Base-by-base conservation (phyloP, 2,797 vertebrate genomes). In the Amphiprion clarkii region DNA sequence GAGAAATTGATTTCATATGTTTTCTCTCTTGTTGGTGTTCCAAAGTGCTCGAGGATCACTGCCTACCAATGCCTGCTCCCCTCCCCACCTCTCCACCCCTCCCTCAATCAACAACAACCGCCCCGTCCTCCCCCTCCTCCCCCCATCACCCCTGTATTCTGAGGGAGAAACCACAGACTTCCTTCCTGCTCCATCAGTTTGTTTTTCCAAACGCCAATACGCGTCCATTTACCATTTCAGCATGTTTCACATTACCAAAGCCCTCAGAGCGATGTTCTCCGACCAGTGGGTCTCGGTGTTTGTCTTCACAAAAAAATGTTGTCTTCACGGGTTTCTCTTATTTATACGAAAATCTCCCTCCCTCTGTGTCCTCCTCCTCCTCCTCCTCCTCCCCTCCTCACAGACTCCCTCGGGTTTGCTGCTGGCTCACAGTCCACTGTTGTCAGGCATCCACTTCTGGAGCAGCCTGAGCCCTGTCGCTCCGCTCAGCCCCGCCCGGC, bases 391-490 rank as follows among this genome's bases (percentile, higher is more conserved):
- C 49, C 36, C 10, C 17, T 14, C 40, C 48, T 72, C 17, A 4
- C 93, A 99, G 97, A 98, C 97, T 82, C 96, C 96, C 56, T 97
- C 77, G 59, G 97, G 97, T 92, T 90, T 99, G 94, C 93, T 99
- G 90, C 94, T 99, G 94, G 96, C 97, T 67, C 97, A 97, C 61
- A 99, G 97, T 89, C 97, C 97, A 0, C 94, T 99, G 87, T 91
- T 99, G 69, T 97, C 97, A 62, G 97, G 96, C 86, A 97, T 99
- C 88, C 97, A 99, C 77, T 98, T 99, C 92, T 99, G 97, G 97
- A 98, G 97, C 95, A 99, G 96, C 87, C 92, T 99, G 73, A 99
- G 97, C 73, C 97, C 97, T 3, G 96, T 97, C 3, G 96, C 96
- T 84, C 97, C 97, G 5, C 92, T 98, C 90, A 98, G 97, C 94